A percentile compares a stretch with the other conserved stretches of the same genome.
These are phyloP conservation scores for Myzus persicae DNA, from an alignment of 1,140 invertebrate genomes.

Conservation along the genomic window DNA sequence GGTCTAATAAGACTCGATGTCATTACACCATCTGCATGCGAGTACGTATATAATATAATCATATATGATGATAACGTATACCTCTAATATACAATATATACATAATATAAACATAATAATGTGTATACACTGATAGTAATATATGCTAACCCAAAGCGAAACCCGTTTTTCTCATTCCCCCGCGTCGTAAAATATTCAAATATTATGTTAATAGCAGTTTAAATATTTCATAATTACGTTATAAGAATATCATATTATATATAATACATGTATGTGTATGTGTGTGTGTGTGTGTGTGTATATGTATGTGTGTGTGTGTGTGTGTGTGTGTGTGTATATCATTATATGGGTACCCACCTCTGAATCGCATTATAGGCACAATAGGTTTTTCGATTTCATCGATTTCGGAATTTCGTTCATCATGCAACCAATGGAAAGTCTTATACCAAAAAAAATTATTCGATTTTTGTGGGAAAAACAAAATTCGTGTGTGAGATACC, in stretches of 20 bases:
- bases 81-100: conserved; percentile 2
- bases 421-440: too few relatives aligned
- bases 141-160: conserved; percentile 7
- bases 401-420: neutral
- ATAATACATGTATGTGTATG: neutral
- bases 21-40: conserved; percentile 29
- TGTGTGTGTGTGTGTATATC: neutral
- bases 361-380: neutral
- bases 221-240: conserved; percentile 45
- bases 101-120: neutral
- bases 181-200: conserved; percentile 38
- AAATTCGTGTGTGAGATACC: too few relatives aligned
- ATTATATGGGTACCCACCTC: conserved; percentile 21
- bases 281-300: too few relatives aligned
- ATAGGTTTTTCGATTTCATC: conserved; percentile 6
- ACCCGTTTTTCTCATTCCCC: conserved; percentile 26
- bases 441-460: too few relatives aligned
- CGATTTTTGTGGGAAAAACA: too few relatives aligned
- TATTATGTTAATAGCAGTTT: conserved; percentile 41
- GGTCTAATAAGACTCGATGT: conserved; percentile 42
- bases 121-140: neutral
- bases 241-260: conserved; percentile 18
- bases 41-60: neutral
- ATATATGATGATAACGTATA: neutral
- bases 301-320: neutral